A percentile compares a stretch with the other conserved stretches of the same genome.
Evolutionary conservation across 2,888 invertebrate genomes (phyloP).

Genomic region (Drosophila yooni): DNA sequence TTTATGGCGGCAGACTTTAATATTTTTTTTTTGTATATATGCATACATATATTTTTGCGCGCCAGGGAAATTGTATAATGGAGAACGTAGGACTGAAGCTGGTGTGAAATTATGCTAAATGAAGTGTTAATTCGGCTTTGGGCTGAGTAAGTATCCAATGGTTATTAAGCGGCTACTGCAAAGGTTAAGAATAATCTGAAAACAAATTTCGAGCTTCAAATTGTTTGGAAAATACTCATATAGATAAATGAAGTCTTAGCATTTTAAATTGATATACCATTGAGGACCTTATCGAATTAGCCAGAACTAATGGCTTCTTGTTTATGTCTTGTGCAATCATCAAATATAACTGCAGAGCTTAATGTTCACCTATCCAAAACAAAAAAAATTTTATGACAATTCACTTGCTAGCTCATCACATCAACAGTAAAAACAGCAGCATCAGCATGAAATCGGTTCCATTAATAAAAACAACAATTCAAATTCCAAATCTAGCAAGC

Average conservation of each 20-base stretch:
- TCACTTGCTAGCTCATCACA: slow-evolving; percentile 48
- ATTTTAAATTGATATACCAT: neutral
- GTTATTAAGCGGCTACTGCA: slow-evolving; percentile 8
- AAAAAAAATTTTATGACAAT: slow-evolving; percentile 41
- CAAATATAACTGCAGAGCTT: slow-evolving; percentile 20
- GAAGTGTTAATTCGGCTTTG: slow-evolving; percentile 71
- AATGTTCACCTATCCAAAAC: slow-evolving; percentile 33
- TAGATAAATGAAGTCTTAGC: neutral
- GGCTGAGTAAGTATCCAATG: slow-evolving; percentile 16
- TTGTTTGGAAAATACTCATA: neutral
- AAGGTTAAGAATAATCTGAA: neutral
- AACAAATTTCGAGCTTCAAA: neutral
- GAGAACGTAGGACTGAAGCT: slow-evolving; percentile 19
- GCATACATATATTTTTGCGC: slow-evolving; percentile 4
- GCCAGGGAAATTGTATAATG: slow-evolving; percentile 32
- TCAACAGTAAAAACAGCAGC: slow-evolving; percentile 12
- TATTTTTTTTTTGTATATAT: slow-evolving; percentile 4
- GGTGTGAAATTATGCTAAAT: slow-evolving; percentile 70
- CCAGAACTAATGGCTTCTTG: slow-evolving; percentile 24
- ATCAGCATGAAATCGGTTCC: slow-evolving; percentile 35
- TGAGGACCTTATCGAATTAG: slow-evolving; percentile 42
- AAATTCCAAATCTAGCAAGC: slow-evolving; percentile 42
- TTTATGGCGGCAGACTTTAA: slow-evolving; percentile 63
- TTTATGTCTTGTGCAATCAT: slow-evolving; percentile 54
- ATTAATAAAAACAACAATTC: slow-evolving; percentile 54